phyloP scores from a whole-genome alignment of 1,140 invertebrate species.

The Eulimnadia texana region DNA sequence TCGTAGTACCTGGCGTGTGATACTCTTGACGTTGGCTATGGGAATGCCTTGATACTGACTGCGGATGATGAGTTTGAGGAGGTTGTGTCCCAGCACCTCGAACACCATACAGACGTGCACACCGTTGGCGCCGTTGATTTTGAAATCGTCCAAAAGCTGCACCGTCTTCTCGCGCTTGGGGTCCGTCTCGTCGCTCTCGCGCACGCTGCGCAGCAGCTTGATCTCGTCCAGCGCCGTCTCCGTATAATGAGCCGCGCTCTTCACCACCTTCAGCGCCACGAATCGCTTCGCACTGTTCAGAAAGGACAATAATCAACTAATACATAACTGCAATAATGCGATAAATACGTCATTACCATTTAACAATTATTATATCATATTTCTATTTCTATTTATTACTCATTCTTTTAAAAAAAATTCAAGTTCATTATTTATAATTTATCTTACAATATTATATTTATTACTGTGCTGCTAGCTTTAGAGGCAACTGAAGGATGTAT shows the following conservation, averaged over 20 bases:
- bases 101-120: slow-evolving; percentile 61
- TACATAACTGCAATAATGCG: no score
- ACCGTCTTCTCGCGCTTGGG: slow-evolving; percentile 45
- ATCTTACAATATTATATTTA: no score
- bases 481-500: no score
- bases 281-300: slow-evolving; percentile 43
- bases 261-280: slow-evolving; percentile 60
- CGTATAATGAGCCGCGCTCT: slow-evolving; percentile 56
- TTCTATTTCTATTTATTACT: no score
- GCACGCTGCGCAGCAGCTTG: slow-evolving; percentile 48
- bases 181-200: slow-evolving; percentile 41
- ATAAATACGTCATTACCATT: no score
- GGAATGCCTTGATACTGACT: slow-evolving; percentile 59
- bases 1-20: slow-evolving; percentile 44
- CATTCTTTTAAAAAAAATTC: no score
- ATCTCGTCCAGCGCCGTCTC: slow-evolving; percentile 64
- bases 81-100: slow-evolving; percentile 57
- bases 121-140: slow-evolving; percentile 52
- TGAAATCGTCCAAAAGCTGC: slow-evolving; percentile 55
- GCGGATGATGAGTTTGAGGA: slow-evolving; percentile 55
- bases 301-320: background rate
- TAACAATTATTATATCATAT: no score
- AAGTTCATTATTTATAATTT: no score
- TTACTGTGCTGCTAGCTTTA: no score
- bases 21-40: slow-evolving; percentile 47